Base-by-base conservation (phyloP, 1,140 invertebrate genomes). In the Odontomachus brunneus region DNA sequence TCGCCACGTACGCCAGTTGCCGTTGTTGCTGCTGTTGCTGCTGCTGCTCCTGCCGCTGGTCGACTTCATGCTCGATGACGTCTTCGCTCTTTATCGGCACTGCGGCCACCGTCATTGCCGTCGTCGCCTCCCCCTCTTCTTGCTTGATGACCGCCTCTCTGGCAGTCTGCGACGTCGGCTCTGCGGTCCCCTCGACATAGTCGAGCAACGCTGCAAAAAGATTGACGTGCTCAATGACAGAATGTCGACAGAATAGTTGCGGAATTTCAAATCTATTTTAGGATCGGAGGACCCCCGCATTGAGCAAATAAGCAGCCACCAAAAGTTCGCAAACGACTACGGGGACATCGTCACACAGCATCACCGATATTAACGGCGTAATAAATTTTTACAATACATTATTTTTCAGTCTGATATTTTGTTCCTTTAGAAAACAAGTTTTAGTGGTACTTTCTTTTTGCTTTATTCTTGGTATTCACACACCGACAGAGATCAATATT, bases 1-100 rank as follows among this genome's bases (percentile, higher is more conserved):
- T 84, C 80, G 86, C 85, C 48, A 88, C 86, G 82, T 92, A 92
- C 33, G 85, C 87, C 74, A 87, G 66, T 71, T 44, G 49, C 33
- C 75, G 57, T 24, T 72, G 74, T 5, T 49, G 62, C 14, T 73
- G 72, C 9, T 59, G 72, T 53, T 86, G 60, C 44, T 65, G 81
- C 44, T 65, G 81, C 19, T 76, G 73, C 38, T 75, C 51, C 69
- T 83, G 83, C 48, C 53, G 53, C 66, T 76, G 72, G 22, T 53
- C 65, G 63, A 67, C 75, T 69, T 57, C 66, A 44, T 51, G 22
- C 29, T 9, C 62, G 67, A 57, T 82, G 67, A 86, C 33, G 38
- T 85, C 44, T 0, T 44, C 55, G 38, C 3, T n/a, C 12, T 63
- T 53, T 65, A 29, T 57, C 44, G 24, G 3, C 9, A 44, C 29